phyloP scores from a whole-genome alignment of 2,888 invertebrate species.

The Conchocele bisecta region DNA sequence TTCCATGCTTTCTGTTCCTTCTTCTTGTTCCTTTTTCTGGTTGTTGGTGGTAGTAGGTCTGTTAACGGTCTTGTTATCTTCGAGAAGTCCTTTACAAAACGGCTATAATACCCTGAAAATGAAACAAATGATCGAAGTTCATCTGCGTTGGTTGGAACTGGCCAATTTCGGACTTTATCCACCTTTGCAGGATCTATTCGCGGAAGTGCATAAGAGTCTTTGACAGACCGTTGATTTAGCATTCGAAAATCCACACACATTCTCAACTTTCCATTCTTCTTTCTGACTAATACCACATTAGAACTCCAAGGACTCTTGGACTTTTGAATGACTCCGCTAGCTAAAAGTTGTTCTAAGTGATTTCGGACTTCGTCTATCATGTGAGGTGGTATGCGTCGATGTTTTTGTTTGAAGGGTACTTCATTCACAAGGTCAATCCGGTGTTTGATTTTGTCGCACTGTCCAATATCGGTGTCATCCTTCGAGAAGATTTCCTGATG shows the following conservation, averaged over 20 bases:
- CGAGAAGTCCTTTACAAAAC: conserved; percentile 1
- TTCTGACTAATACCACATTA: conserved; percentile 7
- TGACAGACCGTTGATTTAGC: conserved; percentile 4
- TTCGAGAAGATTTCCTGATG: neutral
- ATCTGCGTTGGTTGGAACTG: conserved; percentile 9
- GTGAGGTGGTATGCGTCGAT: conserved; percentile 18
- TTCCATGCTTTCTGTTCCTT: neutral
- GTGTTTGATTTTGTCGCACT: conserved; percentile 18
- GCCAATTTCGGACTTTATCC: neutral
- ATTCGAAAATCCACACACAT: conserved; percentile 11
- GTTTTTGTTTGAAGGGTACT: conserved; percentile 16
- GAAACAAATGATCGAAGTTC: neutral
- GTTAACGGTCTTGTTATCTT: neutral
- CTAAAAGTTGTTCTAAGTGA: conserved; percentile 16
- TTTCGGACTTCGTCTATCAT: conserved; percentile 21
- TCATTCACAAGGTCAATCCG: conserved; percentile 10
- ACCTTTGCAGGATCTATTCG: conserved; percentile 2
- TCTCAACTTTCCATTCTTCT: conserved; percentile 17
- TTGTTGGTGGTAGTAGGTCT: neutral
- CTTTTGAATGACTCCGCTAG: conserved; percentile 17
- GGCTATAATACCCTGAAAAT: neutral
- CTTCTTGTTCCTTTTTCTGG: too few relatives aligned
- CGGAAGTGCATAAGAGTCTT: too few relatives aligned
- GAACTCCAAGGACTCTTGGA: conserved; percentile 4
- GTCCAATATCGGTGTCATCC: conserved; percentile 21